A percentile compares a stretch with the other conserved stretches of the same genome.
Evolutionary conservation across 2,888 invertebrate species (phyloP).

Genomic region (Noctua comes): DNA sequence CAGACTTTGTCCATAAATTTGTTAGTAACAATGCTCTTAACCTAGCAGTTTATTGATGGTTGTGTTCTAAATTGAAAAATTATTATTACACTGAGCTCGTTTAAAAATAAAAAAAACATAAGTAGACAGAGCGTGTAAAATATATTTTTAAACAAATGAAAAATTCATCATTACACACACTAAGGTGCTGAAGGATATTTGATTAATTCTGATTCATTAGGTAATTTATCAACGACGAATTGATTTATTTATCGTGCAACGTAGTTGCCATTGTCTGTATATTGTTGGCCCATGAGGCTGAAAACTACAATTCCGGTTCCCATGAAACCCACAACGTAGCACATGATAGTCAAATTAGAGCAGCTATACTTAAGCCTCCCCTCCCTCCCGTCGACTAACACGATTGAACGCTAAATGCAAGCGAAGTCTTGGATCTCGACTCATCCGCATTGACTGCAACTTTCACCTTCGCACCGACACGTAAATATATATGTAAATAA

Average conservation of each 20-base stretch:
- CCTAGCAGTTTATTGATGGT: constrained; percentile 3
- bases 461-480: constrained; percentile 65
- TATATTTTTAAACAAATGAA: background rate
- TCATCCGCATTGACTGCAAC: constrained; percentile 61
- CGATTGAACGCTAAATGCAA: constrained; percentile 32
- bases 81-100: background rate
- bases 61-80: constrained; percentile 1
- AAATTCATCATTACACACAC: background rate
- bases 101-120: background rate
- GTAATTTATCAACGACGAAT: background rate
- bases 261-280: no score
- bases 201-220: background rate
- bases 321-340: constrained; percentile 4
- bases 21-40: no score
- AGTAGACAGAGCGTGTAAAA: background rate
- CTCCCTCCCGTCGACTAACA: background rate
- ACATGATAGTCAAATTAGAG: constrained; percentile 24
- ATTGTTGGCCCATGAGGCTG: background rate
- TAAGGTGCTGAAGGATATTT: background rate
- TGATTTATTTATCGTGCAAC: background rate
- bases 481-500: constrained; percentile 19
- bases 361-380: background rate
- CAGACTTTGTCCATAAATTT: no score
- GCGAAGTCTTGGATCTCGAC: constrained; percentile 28
- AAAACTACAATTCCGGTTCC: constrained; percentile 23